A percentile compares a stretch with the other conserved stretches of the same genome.
Conservation (phyloP, 2,797 vertebrate genomes). For the Onychomys leucogaster region DNA sequence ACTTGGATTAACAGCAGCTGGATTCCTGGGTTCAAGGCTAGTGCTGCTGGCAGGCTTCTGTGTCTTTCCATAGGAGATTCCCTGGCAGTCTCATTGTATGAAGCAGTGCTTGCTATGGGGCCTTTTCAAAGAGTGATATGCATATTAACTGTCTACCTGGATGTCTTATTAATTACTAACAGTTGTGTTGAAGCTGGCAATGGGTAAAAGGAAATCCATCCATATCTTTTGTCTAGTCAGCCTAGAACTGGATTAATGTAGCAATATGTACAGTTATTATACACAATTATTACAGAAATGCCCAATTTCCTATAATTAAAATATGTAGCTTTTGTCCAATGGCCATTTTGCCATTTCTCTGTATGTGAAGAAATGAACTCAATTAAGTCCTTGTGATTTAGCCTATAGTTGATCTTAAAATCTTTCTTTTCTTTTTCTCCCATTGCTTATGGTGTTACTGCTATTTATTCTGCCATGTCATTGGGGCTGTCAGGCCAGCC, state of each 20-base stretch:
- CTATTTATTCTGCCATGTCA: constrained; percentile 67
- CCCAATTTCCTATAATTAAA: constrained; percentile 67
- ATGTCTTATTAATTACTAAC: constrained; percentile 62
- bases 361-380: constrained; percentile 42
- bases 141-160: constrained; percentile 27
- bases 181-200: constrained; percentile 6
- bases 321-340: constrained; percentile 18
- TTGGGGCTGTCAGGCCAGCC: constrained; percentile 33
- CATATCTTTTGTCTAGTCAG: neutral
- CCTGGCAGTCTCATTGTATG: neutral
- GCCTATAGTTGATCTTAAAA: constrained; percentile 40
- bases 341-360: neutral
- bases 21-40: neutral
- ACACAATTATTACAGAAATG: constrained; percentile 39
- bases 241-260: constrained; percentile 44
- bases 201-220: constrained; percentile 11
- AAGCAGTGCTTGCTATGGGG: neutral
- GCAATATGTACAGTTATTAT: constrained; percentile 51
- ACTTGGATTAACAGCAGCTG: neutral
- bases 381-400: constrained; percentile 61
- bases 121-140: neutral
- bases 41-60: neutral
- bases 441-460: constrained; percentile 61
- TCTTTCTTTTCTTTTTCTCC: neutral
- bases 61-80: neutral